A percentile compares a stretch with the other conserved stretches of the same genome.
Conservation (phyloP, 2,888 invertebrate species). For the Oeneis ivallda region DNA sequence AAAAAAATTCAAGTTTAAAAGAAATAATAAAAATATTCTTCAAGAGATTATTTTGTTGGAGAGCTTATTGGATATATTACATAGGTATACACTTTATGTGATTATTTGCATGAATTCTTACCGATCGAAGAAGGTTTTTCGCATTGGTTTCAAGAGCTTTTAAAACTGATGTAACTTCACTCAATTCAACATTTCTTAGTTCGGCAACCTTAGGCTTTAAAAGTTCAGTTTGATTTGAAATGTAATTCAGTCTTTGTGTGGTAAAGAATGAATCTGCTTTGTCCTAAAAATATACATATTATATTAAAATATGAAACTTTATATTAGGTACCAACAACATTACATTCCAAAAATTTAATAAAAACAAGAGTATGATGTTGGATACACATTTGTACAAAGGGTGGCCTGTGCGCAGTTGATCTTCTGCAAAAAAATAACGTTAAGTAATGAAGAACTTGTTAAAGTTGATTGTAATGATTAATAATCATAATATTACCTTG, state of each 20-base stretch:
- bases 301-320: too few species aligned
- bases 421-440: too few species aligned
- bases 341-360: too few species aligned
- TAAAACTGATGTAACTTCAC: constrained; percentile 82
- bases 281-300: constrained; percentile 70
- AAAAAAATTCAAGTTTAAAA: background rate
- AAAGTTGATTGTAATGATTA: background rate
- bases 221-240: constrained; percentile 86
- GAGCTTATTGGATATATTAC: too few species aligned
- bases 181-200: constrained; percentile 85
- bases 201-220: constrained; percentile 85
- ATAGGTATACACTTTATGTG: too few species aligned
- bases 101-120: constrained; percentile 42
- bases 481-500: constrained; percentile 73
- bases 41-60: background rate
- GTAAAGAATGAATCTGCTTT: constrained; percentile 94
- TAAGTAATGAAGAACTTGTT: background rate
- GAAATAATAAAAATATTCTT: too few species aligned
- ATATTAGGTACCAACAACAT: too few species aligned
- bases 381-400: too few species aligned
- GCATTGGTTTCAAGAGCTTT: constrained; percentile 83
- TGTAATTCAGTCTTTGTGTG: constrained; percentile 89
- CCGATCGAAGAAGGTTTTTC: constrained; percentile 80
- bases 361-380: too few species aligned
- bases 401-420: too few species aligned